Percentiles rank a stretch among this genome's conserved stretches.
phyloP scores from a whole-genome alignment of 2,888 invertebrate genomes.

The Lydus trimaculatus region DNA sequence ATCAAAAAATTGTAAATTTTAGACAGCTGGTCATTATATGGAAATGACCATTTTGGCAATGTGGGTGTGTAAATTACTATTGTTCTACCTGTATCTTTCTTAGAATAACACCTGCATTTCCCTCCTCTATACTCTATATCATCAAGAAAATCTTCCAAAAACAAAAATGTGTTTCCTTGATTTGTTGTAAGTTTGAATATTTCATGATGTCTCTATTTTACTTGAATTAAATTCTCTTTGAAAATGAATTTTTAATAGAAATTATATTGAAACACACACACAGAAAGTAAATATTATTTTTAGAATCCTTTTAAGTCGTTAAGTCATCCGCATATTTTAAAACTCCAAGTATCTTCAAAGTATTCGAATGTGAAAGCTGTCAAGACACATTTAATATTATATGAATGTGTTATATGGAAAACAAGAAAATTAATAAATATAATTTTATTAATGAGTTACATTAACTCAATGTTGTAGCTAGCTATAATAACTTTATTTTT shows the following conservation, averaged over 20 bases:
- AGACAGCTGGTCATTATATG: conserved; percentile 3
- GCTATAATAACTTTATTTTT: neutral
- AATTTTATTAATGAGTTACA: conserved; percentile 1
- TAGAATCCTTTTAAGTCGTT: conserved; percentile 7
- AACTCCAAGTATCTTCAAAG: neutral
- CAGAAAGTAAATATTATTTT: conserved; percentile 3
- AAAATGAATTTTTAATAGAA: neutral
- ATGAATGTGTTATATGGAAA: neutral
- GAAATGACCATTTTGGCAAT: conserved; percentile 3
- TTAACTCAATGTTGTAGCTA: neutral
- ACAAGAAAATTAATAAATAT: neutral
- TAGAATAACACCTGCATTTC: neutral
- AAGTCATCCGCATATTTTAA: conserved; percentile 6
- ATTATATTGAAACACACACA: neutral
- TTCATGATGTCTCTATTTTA: neutral
- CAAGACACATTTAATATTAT: neutral
- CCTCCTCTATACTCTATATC: too few relatives aligned
- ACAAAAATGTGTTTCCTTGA: neutral
- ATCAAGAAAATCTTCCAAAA: neutral
- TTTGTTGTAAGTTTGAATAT: neutral
- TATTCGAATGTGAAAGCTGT: neutral
- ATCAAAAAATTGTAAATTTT: neutral
- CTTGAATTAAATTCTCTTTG: neutral
- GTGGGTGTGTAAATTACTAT: conserved; percentile 1
- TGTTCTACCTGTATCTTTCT: neutral